phyloP scores from a whole-genome alignment of 2,888 invertebrate genomes.

The Scrobipalpa atriplicella region DNA sequence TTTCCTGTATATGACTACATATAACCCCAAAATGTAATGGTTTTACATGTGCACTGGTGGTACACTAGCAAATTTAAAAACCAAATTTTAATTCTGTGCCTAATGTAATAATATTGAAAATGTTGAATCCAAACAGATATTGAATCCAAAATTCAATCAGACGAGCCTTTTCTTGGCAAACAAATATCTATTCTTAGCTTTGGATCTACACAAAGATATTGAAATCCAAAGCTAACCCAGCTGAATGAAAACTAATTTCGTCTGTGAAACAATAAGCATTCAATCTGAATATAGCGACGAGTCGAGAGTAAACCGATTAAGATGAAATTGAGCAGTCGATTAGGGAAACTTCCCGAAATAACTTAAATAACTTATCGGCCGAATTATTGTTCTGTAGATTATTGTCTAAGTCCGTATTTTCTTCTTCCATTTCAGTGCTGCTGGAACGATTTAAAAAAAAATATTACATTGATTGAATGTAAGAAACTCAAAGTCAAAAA shows the following conservation, averaged over 20 bases:
- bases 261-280: slow-evolving; percentile 44
- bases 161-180: not conserved
- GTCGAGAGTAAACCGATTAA: slow-evolving; percentile 50
- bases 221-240: not conserved
- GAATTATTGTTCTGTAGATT: slow-evolving; percentile 12
- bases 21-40: too few relatives aligned
- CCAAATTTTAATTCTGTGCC: not conserved
- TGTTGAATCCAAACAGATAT: not conserved
- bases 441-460: too few relatives aligned
- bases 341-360: slow-evolving; percentile 37
- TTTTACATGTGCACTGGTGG: too few relatives aligned
- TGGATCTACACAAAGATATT: not conserved
- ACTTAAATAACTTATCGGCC: slow-evolving; percentile 24
- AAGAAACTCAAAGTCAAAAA: too few relatives aligned
- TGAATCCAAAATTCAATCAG: slow-evolving; percentile 3
- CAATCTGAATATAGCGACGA: slow-evolving; percentile 31
- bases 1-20: too few relatives aligned
- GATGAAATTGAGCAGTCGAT: slow-evolving; percentile 42
- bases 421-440: too few relatives aligned
- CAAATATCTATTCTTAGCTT: slow-evolving; percentile 8
- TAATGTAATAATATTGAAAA: not conserved
- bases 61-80: not conserved
- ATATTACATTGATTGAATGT: too few relatives aligned
- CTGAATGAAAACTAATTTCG: slow-evolving; percentile 27
- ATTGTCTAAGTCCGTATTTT: slow-evolving; percentile 7